Evolutionary conservation across 2,888 invertebrate species (phyloP).

Genomic region (Blastobasis lacticolella): DNA sequence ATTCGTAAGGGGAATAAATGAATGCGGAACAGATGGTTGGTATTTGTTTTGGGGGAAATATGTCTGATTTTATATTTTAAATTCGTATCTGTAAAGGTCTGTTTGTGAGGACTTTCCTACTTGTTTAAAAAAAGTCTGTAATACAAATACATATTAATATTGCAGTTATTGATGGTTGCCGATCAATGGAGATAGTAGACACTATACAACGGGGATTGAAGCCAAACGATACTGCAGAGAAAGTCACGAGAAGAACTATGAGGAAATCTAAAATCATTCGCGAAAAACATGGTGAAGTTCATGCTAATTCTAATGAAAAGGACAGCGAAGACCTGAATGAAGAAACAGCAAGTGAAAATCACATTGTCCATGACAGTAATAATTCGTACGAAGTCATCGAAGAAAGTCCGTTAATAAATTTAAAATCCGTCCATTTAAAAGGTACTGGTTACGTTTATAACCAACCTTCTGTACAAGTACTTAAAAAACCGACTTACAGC

Average conservation of each 20-base stretch:
- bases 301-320: too few relatives aligned
- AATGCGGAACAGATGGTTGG: conserved; percentile 1
- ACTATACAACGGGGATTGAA: too few relatives aligned
- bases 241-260: not conserved
- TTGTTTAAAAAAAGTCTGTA: not conserved
- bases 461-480: not conserved
- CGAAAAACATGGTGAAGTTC: too few relatives aligned
- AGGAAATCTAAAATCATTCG: conserved; percentile 1
- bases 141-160: not conserved
- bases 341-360: too few relatives aligned
- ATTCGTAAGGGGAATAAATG: not conserved
- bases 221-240: not conserved
- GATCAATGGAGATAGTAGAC: too few relatives aligned
- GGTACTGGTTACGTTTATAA: conserved; percentile 9
- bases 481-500: too few relatives aligned
- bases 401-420: conserved; percentile 11
- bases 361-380: not conserved
- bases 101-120: not conserved
- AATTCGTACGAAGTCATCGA: conserved; percentile 35
- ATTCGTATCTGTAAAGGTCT: not conserved
- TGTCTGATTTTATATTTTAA: not conserved
- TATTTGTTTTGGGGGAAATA: not conserved
- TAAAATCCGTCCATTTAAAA: not conserved
- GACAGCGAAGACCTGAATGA: too few relatives aligned
- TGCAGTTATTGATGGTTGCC: not conserved